These are phyloP conservation scores for Xyliphius kryptos DNA, from an alignment of 2,113 vertebrate genomes.

Conservation along the genomic window DNA sequence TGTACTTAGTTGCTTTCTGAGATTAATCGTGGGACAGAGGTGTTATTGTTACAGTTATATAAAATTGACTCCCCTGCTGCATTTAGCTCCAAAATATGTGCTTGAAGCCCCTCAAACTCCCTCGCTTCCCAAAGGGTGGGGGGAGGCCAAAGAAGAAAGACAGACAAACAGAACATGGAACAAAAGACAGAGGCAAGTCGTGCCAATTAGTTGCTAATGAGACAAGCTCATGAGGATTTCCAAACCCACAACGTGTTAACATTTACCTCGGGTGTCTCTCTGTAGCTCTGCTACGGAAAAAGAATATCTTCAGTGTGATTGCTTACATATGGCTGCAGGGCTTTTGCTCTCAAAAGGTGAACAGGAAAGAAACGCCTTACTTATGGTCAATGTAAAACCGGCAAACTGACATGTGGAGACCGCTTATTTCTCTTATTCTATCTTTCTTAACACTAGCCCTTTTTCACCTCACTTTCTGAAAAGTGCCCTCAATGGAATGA, in stretches of 20 bases:
- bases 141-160: constrained; percentile 36
- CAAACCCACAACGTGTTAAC: constrained; percentile 69
- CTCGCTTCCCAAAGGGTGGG: constrained; percentile 24
- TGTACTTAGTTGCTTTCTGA: constrained; percentile 59
- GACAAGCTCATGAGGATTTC: constrained; percentile 71
- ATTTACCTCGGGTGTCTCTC: constrained; percentile 52
- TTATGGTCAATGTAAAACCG: constrained; percentile 63
- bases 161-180: constrained; percentile 64
- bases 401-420: constrained; percentile 52
- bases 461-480: constrained; percentile 13
- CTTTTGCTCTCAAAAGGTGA: constrained; percentile 53
- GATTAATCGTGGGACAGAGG: constrained; percentile 68
- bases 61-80: constrained; percentile 56
- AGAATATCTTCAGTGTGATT: constrained; percentile 43
- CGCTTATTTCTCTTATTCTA: constrained; percentile 44
- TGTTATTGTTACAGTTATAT: constrained; percentile 66
- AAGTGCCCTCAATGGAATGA: constrained; percentile 44
- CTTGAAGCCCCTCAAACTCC: constrained; percentile 35
- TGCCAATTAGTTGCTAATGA: constrained; percentile 81
- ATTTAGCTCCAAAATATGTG: constrained; percentile 60
- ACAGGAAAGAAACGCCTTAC: constrained; percentile 55
- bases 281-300: constrained; percentile 36
- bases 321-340: constrained; percentile 42
- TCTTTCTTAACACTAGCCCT: constrained; percentile 14
- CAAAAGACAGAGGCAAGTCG: constrained; percentile 67